These are phyloP conservation scores for Drosophila maculinotata DNA, from an alignment of 2,888 invertebrate genomes.

Conservation along the genomic window DNA sequence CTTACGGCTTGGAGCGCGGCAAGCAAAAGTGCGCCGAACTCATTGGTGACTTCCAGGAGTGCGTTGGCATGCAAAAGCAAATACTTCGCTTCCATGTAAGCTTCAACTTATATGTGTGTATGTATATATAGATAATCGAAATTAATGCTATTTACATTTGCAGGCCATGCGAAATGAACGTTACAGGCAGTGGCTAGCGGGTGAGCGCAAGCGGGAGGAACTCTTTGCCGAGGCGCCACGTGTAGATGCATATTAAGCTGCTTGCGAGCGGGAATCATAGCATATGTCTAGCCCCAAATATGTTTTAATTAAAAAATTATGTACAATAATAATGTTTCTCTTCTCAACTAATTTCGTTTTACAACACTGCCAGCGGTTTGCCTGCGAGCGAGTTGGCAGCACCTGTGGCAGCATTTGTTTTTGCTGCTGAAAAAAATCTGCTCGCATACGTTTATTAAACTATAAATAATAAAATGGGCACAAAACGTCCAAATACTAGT, in stretches of 20 bases:
- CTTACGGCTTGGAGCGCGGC: constrained; percentile 90
- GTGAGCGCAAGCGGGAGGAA: constrained; percentile 87
- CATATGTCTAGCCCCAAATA: constrained; percentile 53
- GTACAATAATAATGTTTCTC: constrained; percentile 13
- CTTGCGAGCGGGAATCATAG: constrained; percentile 40
- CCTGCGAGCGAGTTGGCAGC: constrained; percentile 40
- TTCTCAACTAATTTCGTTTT: neutral
- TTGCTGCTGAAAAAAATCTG: constrained; percentile 34
- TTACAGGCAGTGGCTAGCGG: constrained; percentile 87
- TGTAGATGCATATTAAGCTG: constrained; percentile 87
- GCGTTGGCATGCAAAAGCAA: constrained; percentile 88
- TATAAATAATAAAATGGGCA: constrained; percentile 72
- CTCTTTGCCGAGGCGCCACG: constrained; percentile 86
- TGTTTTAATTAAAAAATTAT: constrained; percentile 66
- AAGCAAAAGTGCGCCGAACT: constrained; percentile 87
- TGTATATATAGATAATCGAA: neutral
- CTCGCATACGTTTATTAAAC: constrained; percentile 21
- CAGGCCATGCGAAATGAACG: constrained; percentile 88
- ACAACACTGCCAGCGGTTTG: constrained; percentile 4
- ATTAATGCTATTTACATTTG: constrained; percentile 46
- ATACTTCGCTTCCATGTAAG: constrained; percentile 87
- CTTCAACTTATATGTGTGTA: neutral
- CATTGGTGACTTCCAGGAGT: constrained; percentile 90
- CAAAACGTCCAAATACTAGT: constrained; percentile 81
- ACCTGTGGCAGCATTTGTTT: constrained; percentile 39